Percentiles rank a stretch among this genome's conserved stretches.
phyloP scores from a whole-genome alignment of 1,140 invertebrate genomes.

The Glossosoma conforme region DNA sequence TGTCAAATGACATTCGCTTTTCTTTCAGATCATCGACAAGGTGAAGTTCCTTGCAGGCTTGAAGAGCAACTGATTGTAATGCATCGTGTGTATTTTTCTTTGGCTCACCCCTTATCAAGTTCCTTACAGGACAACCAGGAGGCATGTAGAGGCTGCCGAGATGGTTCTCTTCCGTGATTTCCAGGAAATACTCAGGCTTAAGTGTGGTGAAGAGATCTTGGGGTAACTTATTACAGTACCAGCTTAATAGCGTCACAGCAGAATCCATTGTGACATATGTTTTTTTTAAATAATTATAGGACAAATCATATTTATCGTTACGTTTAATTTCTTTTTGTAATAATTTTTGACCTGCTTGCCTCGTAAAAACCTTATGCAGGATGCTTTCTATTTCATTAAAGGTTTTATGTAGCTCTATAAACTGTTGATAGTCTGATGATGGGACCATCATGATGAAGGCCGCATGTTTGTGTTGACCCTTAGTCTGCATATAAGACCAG shows the following conservation, averaged over 20 bases:
- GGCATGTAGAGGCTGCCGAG: constrained; percentile 53
- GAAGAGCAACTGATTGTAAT: constrained; percentile 76
- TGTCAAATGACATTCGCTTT: constrained; percentile 64
- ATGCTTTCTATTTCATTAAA: constrained; percentile 51
- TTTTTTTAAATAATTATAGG: too few relatives aligned
- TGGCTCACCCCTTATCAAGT: constrained; percentile 53
- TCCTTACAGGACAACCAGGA: constrained; percentile 63
- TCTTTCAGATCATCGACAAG: constrained; percentile 71
- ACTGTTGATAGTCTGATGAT: constrained; percentile 34
- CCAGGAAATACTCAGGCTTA: constrained; percentile 60
- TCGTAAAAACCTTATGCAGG: constrained; percentile 42
- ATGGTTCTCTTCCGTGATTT: too few relatives aligned
- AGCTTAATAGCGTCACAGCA: constrained; percentile 69
- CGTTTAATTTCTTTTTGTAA: too few relatives aligned
- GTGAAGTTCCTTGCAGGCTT: constrained; percentile 69
- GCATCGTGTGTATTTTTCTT: constrained; percentile 60
- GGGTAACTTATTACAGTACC: constrained; percentile 72
- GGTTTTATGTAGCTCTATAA: constrained; percentile 39
- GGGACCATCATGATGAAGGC: constrained; percentile 53
- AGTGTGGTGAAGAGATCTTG: constrained; percentile 79
- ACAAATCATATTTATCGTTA: too few relatives aligned
- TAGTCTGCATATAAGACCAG: constrained; percentile 79
- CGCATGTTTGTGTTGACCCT: constrained; percentile 52
- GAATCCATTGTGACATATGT: constrained; percentile 56
- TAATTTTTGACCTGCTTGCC: too few relatives aligned